A percentile compares a stretch with the other conserved stretches of the same genome.
Conservation (phyloP, 2,888 invertebrate genomes). For the Tipula lateralis region DNA sequence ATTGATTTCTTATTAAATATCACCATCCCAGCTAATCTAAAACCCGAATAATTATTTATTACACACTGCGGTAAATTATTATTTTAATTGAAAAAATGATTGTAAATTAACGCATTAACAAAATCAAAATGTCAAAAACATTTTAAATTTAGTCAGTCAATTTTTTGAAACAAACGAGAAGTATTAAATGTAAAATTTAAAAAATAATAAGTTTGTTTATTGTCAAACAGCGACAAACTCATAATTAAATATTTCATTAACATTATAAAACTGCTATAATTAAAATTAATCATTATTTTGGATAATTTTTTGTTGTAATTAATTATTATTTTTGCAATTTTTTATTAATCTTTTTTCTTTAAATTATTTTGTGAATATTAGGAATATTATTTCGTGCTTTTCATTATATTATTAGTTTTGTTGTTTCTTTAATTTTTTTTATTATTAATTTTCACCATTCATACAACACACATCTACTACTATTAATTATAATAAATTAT, state of each 20-base stretch:
- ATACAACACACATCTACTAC: not conserved
- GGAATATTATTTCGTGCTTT: slow-evolving; percentile 19
- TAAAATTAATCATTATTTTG: slow-evolving; percentile 4
- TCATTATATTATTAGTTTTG: not conserved
- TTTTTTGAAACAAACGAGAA: not conserved
- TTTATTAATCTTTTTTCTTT: not conserved
- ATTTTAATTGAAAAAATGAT: not conserved
- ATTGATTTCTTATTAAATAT: too few species aligned
- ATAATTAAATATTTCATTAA: not conserved
- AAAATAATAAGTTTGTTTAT: not conserved
- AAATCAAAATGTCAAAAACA: not conserved
- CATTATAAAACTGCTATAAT: not conserved
- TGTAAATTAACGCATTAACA: slow-evolving; percentile 24
- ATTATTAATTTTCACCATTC: not conserved
- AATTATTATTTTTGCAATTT: not conserved
- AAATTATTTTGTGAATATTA: not conserved
- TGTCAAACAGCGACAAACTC: slow-evolving; percentile 5
- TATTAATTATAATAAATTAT: not conserved
- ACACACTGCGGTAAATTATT: not conserved
- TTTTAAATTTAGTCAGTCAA: slow-evolving; percentile 11
- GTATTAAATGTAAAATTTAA: not conserved
- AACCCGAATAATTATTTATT: not conserved
- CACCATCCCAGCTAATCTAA: not conserved
- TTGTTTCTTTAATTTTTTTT: not conserved
- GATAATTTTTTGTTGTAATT: not conserved